phyloP scores from a whole-genome alignment of 2,797 vertebrate species.

The Sebastolobus alascanus region DNA sequence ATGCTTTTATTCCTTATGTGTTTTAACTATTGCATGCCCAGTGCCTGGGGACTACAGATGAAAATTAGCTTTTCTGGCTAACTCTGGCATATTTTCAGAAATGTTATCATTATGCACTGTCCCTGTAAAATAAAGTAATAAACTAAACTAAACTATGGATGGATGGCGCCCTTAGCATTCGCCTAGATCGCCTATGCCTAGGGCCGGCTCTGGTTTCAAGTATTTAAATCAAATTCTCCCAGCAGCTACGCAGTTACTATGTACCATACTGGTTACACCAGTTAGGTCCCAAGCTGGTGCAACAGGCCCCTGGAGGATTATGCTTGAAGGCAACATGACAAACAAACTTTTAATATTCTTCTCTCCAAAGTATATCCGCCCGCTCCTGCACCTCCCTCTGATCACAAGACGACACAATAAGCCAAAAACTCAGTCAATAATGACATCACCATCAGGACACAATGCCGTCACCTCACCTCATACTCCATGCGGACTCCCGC shows the following conservation, averaged over 20 bases:
- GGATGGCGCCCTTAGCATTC: not conserved
- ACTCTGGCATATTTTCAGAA: no score
- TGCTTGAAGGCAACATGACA: slow-evolving; percentile 4
- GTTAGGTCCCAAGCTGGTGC: not conserved
- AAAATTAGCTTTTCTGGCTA: no score
- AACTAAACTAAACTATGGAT: not conserved
- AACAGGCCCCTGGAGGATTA: not conserved
- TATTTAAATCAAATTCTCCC: not conserved
- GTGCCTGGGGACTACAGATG: no score
- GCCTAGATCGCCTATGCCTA: no score
- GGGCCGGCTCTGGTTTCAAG: not conserved
- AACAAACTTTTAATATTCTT: slow-evolving; percentile 6
- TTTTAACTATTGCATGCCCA: fast-evolving
- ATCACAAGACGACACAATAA: not conserved
- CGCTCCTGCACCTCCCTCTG: not conserved
- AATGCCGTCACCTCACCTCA: slow-evolving; percentile 83
- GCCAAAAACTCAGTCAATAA: not conserved
- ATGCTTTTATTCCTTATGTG: no score
- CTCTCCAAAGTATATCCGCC: not conserved
- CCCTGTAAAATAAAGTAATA: no score
- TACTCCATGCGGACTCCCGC: slow-evolving; percentile 86
- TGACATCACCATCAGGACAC: not conserved
- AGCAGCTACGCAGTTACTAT: not conserved
- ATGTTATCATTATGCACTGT: no score
- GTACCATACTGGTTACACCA: slow-evolving; percentile 24